Evolutionary conservation across 2,797 vertebrate species (phyloP).

Genomic region (Chaenodraco wilsoni): DNA sequence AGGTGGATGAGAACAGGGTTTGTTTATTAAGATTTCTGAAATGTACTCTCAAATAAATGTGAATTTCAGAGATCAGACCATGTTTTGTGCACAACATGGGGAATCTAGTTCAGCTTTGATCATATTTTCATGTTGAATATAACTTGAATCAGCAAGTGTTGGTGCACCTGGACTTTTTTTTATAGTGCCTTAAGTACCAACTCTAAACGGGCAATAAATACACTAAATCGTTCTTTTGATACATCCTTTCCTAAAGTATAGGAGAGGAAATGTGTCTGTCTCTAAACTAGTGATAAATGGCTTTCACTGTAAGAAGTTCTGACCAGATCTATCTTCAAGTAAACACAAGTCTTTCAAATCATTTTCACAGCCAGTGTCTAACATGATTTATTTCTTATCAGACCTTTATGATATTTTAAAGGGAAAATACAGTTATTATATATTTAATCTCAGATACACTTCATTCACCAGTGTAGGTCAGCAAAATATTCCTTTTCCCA

Average conservation of each 20-base stretch:
- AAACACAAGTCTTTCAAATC: conserved; percentile 18
- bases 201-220: conserved; percentile 10
- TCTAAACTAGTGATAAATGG: not conserved
- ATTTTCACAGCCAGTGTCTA: conserved; percentile 6
- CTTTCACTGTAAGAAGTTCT: conserved; percentile 12
- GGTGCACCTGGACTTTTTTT: conserved; percentile 32
- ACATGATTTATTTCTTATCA: conserved; percentile 15
- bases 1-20: not conserved
- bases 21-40: not conserved
- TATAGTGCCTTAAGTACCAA: conserved; percentile 31
- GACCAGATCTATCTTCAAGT: conserved; percentile 15
- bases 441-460: conserved; percentile 7
- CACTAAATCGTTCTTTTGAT: conserved; percentile 8
- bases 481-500: conserved; percentile 42
- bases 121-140: conserved; percentile 35
- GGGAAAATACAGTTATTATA: conserved; percentile 11
- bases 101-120: conserved; percentile 27
- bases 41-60: not conserved
- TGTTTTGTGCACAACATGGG: not conserved
- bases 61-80: not conserved
- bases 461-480: conserved; percentile 30
- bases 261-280: not conserved
- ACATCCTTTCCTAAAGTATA: not conserved
- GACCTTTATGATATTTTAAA: conserved; percentile 22
- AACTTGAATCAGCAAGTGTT: conserved; percentile 33